A percentile compares a stretch with the other conserved stretches of the same genome.
phyloP scores from a whole-genome alignment of 2,888 invertebrate genomes.

The Pandemis heparana region DNA sequence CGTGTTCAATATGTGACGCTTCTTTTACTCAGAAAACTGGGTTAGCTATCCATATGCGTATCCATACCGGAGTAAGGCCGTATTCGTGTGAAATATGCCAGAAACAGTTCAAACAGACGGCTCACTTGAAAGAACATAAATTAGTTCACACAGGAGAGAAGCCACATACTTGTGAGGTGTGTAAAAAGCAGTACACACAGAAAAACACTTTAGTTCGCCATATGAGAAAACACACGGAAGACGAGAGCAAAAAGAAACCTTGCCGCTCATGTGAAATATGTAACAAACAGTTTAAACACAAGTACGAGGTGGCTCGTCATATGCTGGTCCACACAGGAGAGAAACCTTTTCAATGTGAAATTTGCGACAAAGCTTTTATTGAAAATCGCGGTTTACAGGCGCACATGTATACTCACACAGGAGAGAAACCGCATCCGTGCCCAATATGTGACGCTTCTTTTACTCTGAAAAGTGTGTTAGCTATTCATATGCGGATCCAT shows the following conservation, averaged over 20 bases:
- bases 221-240: background rate
- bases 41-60: background rate
- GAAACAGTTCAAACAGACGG: too few species aligned
- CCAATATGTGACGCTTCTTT: too few species aligned
- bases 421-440: too few species aligned
- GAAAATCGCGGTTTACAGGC: too few species aligned
- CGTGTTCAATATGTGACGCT: background rate
- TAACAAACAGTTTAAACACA: background rate
- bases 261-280: background rate
- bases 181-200: background rate
- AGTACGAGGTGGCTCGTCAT: background rate
- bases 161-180: background rate
- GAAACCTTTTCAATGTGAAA: background rate
- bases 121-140: background rate
- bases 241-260: background rate
- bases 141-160: too few species aligned
- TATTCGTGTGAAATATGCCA: too few species aligned
- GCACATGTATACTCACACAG: too few species aligned
- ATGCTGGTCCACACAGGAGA: background rate
- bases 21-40: background rate
- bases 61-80: background rate
- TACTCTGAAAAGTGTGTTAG: too few species aligned
- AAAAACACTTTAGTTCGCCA: background rate
- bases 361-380: too few species aligned
- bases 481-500: too few species aligned